A percentile compares a stretch with the other conserved stretches of the same genome.
These are phyloP conservation scores for Bucorvus abyssinicus DNA, from an alignment of 2,797 vertebrate species.

Conservation along the genomic window DNA sequence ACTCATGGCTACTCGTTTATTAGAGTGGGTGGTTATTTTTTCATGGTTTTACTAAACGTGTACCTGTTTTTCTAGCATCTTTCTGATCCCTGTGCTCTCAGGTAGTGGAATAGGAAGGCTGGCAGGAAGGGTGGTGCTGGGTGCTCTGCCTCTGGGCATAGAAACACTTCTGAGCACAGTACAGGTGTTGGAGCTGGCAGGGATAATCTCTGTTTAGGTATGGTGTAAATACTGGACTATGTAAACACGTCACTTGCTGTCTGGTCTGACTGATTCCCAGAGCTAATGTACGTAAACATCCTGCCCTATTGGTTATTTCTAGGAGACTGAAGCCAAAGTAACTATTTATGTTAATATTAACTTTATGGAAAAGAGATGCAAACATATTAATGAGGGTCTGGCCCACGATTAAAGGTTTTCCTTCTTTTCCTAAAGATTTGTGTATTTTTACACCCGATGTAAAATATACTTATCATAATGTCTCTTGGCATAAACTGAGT, in stretches of 20 bases:
- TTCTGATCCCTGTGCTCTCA: neutral
- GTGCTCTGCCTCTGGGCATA: neutral
- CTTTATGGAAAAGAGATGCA: conserved; percentile 8
- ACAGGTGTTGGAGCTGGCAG: neutral
- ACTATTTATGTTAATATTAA: neutral
- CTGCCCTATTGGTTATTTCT: neutral
- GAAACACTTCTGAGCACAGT: neutral
- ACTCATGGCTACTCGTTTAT: neutral
- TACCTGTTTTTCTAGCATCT: neutral
- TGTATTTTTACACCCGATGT: neutral
- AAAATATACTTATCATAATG: neutral
- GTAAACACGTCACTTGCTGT: neutral
- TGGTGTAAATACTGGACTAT: neutral
- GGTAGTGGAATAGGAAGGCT: neutral
- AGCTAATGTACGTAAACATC: neutral
- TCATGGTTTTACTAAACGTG: neutral
- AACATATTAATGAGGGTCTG: neutral
- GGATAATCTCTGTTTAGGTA: neutral
- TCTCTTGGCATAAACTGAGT: neutral
- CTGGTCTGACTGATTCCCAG: conserved; percentile 12
- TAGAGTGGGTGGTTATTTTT: neutral
- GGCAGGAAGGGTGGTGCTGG: neutral
- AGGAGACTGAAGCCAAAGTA: conserved; percentile 15
- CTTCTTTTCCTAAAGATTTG: neutral
- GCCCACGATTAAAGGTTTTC: neutral